Base-by-base conservation (phyloP, 2,113 vertebrate genomes). In the Antechinus stuartii region DNA sequence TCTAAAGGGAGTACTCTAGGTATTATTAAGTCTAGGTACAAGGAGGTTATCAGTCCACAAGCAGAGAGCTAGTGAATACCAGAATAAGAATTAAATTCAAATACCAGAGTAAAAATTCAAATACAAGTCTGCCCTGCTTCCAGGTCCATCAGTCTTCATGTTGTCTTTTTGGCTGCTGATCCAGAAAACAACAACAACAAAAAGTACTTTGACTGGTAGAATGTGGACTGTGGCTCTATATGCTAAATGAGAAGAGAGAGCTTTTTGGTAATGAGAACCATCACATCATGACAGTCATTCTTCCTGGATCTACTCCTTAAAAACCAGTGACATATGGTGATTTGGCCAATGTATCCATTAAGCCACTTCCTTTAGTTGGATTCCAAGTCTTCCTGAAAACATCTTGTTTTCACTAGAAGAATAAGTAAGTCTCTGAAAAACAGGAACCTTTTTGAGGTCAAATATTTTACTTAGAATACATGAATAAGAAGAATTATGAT, bases 71-170 rank as follows among this genome's bases (percentile, higher is more conserved):
- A 50, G 46, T 89, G 94, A 50, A 30, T 89, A 93, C 23, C 14
- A 93, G 54, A 94, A 47, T 8, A 19, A 89, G 4, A 4, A 27
- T n/a, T n/a, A n/a, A n/a, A n/a, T 94, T 93, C 91, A 92, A 92
- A 52, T 55, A 0, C 23, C 14, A 93, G 54, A 94, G 52, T 8
- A 19, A 89, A 2, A 4, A 27, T 94, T 93, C 91, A 92, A 68
- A 93, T 35, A 90, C 42, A 89, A 24, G 3, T 54, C 52, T 27
- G 47, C 57, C 57, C 4, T 42, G n/a, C 68, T 42, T 84, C n/a
- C 7, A 84, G 16, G 19, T 42, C 68, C 68, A 42, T 42, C 35
- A n/a, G 6, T 84, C 2, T 1, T 84, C 68, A 8, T 84, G n/a
- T 8, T 84, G 6, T 10, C 2, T 3, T 84, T 84, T 84, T 42